Conservation (phyloP, 1,140 invertebrate species). For the Trichonephila clavata region DNA sequence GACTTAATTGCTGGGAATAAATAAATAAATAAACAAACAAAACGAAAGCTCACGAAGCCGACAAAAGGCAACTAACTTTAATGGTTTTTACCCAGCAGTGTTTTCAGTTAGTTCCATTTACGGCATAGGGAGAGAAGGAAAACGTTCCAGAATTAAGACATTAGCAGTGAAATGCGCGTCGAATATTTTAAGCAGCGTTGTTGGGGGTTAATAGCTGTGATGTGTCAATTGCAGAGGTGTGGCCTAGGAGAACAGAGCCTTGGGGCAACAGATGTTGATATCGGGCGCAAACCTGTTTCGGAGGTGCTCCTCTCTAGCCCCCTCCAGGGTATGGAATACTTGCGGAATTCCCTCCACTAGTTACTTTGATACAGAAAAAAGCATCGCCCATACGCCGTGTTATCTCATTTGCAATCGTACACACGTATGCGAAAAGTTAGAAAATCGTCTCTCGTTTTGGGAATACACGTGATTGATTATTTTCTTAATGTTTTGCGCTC, state of each 20-base stretch:
- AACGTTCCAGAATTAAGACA: conserved; percentile 59
- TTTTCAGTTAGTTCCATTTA: neutral
- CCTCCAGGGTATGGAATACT: neutral
- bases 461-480: too few relatives aligned
- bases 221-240: conserved; percentile 73
- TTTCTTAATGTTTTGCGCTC: too few relatives aligned
- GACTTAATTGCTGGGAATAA: too few relatives aligned
- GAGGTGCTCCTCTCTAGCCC: neutral
- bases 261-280: conserved; percentile 62
- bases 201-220: conserved; percentile 73
- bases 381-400: neutral
- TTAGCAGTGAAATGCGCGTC: conserved; percentile 67
- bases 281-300: conserved; percentile 48
- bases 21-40: too few relatives aligned
- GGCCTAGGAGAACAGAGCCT: conserved; percentile 2
- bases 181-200: conserved; percentile 68
- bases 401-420: neutral
- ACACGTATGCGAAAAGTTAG: neutral
- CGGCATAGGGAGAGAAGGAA: neutral
- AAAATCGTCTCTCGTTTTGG: too few relatives aligned
- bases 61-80: neutral
- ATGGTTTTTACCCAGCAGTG: neutral
- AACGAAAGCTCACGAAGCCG: neutral
- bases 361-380: neutral
- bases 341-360: conserved; percentile 29